Conservation (phyloP, 2,797 vertebrate genomes). For the Hemitrygon akajei region DNA sequence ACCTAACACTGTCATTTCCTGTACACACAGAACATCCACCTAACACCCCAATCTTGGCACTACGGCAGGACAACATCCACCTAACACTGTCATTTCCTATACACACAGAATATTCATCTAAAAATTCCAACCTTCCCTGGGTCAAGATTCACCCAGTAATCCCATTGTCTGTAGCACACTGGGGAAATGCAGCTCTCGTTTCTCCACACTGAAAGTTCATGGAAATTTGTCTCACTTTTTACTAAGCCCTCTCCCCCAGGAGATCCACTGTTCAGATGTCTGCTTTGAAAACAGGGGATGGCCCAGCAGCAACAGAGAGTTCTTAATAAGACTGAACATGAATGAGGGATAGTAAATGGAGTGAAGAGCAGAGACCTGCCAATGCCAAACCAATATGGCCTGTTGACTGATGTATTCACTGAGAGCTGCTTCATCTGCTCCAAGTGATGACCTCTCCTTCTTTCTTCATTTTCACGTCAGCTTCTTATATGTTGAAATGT, state of each 20-base stretch:
- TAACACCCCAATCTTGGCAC: no score
- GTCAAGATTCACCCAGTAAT: no score
- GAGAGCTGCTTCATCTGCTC: background rate
- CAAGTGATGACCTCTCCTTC: conserved; percentile 33
- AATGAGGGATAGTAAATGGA: background rate
- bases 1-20: no score
- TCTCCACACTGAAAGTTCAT: background rate
- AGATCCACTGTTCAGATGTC: background rate
- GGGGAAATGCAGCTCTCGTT: background rate
- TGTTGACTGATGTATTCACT: conserved; percentile 2
- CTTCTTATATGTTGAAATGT: background rate
- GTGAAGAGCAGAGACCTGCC: background rate
- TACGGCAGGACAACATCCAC: no score
- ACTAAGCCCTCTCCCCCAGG: background rate
- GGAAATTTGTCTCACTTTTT: no score
- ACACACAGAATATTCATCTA: no score
- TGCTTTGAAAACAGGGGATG: background rate
- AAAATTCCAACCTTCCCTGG: no score
- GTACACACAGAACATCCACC: no score
- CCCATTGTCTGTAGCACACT: no score
- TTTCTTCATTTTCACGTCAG: background rate
- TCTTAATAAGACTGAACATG: background rate
- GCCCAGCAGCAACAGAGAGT: background rate
- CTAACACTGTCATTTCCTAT: no score
- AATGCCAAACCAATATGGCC: background rate